Percentiles rank a stretch among this genome's conserved stretches.
These are phyloP conservation scores for Platichthys flesus DNA, from an alignment of 2,113 vertebrate species.

Conservation along the genomic window DNA sequence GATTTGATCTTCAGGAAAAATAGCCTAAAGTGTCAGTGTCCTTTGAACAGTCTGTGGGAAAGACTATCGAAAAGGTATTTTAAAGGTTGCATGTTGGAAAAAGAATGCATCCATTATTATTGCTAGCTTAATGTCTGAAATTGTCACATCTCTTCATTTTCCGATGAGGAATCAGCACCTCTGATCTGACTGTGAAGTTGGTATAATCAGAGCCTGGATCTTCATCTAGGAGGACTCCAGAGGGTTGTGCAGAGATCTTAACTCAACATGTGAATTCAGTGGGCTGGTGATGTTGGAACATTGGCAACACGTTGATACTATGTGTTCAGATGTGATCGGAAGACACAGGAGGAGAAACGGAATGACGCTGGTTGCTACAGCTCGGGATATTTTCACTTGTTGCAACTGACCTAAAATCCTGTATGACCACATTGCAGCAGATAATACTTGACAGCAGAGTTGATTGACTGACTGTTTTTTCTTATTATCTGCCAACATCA, in stretches of 20 bases:
- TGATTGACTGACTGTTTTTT: conserved; percentile 1
- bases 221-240: background rate
- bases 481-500: no score
- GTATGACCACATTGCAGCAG: background rate
- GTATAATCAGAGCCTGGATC: background rate
- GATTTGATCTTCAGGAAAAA: background rate
- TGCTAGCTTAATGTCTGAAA: background rate
- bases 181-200: background rate
- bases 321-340: conserved; percentile 41
- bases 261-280: conserved; percentile 14
- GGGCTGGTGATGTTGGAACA: conserved; percentile 49
- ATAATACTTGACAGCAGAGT: background rate
- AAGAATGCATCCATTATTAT: background rate
- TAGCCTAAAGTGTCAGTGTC: background rate
- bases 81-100: background rate
- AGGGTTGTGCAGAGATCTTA: background rate
- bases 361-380: conserved; percentile 2
- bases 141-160: background rate
- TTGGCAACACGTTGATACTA: conserved; percentile 17
- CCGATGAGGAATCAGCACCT: background rate
- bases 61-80: background rate
- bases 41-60: background rate
- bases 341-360: conserved; percentile 9
- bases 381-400: conserved; percentile 1
- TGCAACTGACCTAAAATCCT: background rate